These are phyloP conservation scores for Alfaro cultratus DNA, from an alignment of 2,797 vertebrate species.

Conservation along the genomic window DNA sequence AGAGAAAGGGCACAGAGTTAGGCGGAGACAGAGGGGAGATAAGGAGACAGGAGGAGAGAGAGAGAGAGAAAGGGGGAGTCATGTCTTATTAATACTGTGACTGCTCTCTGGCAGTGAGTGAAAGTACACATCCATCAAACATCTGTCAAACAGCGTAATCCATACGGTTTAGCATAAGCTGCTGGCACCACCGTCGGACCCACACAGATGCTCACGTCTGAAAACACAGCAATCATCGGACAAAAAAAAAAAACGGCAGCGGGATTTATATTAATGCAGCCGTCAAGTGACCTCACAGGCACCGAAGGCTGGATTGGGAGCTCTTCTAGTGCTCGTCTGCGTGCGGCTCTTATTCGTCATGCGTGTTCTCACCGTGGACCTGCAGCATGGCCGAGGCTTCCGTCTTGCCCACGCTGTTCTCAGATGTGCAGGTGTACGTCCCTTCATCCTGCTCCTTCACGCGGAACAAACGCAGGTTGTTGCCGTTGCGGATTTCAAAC, in stretches of 20 bases:
- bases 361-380: conserved; percentile 87
- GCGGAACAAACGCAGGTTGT: conserved; percentile 85
- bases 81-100: conserved; percentile 77
- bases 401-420: conserved; percentile 92
- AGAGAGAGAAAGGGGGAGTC: conserved; percentile 55
- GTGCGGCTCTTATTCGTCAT: conserved; percentile 39
- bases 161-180: conserved; percentile 82
- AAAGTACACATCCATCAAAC: conserved; percentile 77
- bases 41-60: conserved; percentile 49
- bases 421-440: conserved; percentile 93
- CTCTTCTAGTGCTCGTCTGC: conserved; percentile 23
- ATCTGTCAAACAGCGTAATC: conserved; percentile 84
- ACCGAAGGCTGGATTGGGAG: conserved; percentile 26
- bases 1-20: conserved; percentile 41
- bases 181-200: conserved; percentile 61
- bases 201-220: conserved; percentile 55
- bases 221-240: conserved; percentile 52
- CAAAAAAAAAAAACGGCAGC: conserved; percentile 40
- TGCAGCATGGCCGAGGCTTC: conserved; percentile 91
- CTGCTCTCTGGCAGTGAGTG: conserved; percentile 72
- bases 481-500: conserved; percentile 92
- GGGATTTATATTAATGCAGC: conserved; percentile 32
- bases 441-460: conserved; percentile 91
- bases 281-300: conserved; percentile 45
- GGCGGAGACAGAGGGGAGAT: conserved; percentile 40